Evolutionary conservation across 2,113 vertebrate species (phyloP).

Genomic region (Tinamus guttatus): DNA sequence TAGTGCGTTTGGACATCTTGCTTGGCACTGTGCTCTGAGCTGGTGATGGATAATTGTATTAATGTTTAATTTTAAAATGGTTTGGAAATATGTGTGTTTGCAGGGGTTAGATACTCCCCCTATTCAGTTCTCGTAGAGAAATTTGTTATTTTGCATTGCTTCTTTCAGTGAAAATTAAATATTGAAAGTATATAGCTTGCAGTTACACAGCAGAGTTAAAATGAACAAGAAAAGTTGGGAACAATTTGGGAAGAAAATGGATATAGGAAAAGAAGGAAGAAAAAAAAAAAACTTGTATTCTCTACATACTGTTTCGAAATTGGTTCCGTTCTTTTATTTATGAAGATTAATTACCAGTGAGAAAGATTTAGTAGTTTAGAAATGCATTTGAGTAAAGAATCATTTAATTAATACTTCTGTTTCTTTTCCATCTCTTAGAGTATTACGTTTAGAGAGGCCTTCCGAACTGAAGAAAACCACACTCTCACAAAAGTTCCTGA

Average conservation of each 20-base stretch:
- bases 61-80: background rate
- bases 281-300: background rate
- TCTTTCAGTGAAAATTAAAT: background rate
- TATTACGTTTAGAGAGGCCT: conserved; percentile 31
- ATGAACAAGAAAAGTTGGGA: background rate
- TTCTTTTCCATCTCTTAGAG: background rate
- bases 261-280: background rate
- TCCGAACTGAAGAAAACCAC: background rate
- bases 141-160: background rate
- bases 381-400: background rate
- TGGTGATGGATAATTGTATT: background rate
- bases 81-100: background rate
- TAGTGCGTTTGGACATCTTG: conserved; percentile 4
- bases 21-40: background rate
- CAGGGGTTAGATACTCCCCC: background rate
- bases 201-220: background rate
- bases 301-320: background rate
- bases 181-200: background rate
- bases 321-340: background rate
- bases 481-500: background rate
- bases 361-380: background rate
- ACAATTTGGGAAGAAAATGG: background rate
- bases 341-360: background rate
- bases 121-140: background rate
- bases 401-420: background rate